phyloP scores from a whole-genome alignment of 2,797 vertebrate genomes.

The Lemur catta region DNA sequence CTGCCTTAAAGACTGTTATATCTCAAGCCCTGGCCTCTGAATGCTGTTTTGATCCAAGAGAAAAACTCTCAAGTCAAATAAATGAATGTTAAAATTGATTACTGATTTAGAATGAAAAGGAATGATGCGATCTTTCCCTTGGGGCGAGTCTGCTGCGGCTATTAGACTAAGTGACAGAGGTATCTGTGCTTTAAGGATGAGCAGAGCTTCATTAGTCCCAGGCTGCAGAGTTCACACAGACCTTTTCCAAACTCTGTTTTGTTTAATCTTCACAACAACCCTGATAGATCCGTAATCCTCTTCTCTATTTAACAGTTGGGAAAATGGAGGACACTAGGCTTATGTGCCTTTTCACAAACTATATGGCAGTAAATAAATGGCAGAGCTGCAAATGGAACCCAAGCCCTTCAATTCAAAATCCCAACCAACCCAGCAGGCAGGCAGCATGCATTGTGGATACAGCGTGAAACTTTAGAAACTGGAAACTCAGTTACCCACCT shows the following conservation, averaged over 20 bases:
- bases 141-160: background rate
- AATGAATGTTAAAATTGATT: background rate
- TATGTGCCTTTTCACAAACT: background rate
- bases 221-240: background rate
- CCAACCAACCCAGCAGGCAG: background rate
- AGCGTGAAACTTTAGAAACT: background rate
- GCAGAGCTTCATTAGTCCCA: background rate
- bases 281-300: background rate
- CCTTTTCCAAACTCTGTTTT: background rate
- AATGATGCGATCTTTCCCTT: rapidly evolving
- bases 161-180: background rate
- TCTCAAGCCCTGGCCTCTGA: background rate
- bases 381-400: background rate
- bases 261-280: background rate
- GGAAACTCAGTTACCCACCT: background rate
- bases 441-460: background rate
- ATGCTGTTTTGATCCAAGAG: background rate
- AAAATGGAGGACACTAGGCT: background rate
- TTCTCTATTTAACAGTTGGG: background rate
- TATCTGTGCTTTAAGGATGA: background rate
- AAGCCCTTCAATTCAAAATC: background rate
- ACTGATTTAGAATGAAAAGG: background rate
- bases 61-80: background rate
- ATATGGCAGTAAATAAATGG: background rate
- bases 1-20: background rate